Percentiles rank a stretch among this genome's conserved stretches.
phyloP scores from a whole-genome alignment of 2,888 invertebrate species.

The Encarsia formosa region DNA sequence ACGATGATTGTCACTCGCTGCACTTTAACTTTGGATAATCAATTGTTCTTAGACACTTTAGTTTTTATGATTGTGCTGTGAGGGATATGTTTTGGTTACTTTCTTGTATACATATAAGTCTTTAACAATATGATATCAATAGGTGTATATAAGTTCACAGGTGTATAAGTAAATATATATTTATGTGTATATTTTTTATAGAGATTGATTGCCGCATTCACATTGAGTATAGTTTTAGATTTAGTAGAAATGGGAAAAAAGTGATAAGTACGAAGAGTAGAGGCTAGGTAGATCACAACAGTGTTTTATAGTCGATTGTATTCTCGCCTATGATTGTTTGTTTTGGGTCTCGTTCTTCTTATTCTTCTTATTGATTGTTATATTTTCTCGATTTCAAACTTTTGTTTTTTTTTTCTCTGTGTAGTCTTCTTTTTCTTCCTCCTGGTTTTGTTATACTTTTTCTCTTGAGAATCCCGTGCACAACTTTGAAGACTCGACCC shows the following conservation, averaged over 20 bases:
- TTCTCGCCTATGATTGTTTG: conserved; percentile 17
- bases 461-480: background rate
- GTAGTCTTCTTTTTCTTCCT: too few relatives aligned
- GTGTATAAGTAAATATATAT: conserved; percentile 26
- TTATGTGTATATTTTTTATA: conserved; percentile 33
- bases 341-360: conserved; percentile 6
- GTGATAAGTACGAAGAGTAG: conserved; percentile 17
- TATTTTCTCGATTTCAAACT: conserved; percentile 5
- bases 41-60: conserved; percentile 18
- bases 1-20: conserved; percentile 26
- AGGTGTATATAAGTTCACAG: conserved; percentile 24
- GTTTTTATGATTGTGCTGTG: conserved; percentile 23
- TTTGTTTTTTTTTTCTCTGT: conserved; percentile 6
- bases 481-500: conserved; percentile 14
- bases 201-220: conserved; percentile 16
- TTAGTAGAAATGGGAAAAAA: background rate
- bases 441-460: background rate
- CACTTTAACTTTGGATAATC: too few relatives aligned
- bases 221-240: conserved; percentile 11
- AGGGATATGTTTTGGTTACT: conserved; percentile 17
- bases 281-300: conserved; percentile 23
- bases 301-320: conserved; percentile 22
- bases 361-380: background rate
- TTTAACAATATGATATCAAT: conserved; percentile 6
- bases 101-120: conserved; percentile 12